phyloP scores from a whole-genome alignment of 2,113 vertebrate genomes.

The Microcebus lehilahytsara region DNA sequence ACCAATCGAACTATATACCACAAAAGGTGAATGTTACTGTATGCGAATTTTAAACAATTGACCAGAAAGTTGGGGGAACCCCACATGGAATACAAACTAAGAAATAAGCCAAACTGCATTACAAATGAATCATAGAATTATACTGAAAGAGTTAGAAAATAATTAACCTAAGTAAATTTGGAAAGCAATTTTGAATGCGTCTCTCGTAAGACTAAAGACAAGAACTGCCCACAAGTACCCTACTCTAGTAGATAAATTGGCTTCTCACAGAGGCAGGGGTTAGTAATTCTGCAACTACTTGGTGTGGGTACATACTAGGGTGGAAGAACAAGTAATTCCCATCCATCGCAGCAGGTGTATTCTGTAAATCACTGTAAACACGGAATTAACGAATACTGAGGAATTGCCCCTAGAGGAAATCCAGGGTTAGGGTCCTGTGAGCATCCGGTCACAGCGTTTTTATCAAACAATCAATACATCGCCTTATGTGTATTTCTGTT shows the following conservation, averaged over 20 bases:
- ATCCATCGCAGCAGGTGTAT: not conserved
- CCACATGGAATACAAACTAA: conserved; percentile 8
- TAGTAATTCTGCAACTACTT: not conserved
- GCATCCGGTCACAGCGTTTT: not conserved
- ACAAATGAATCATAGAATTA: not conserved
- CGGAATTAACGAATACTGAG: not conserved
- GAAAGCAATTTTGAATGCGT: not conserved
- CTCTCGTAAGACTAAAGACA: not conserved
- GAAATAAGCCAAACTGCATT: not conserved
- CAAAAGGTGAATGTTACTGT: not conserved
- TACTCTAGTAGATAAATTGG: not conserved
- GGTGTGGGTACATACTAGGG: not conserved
- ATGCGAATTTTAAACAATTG: not conserved
- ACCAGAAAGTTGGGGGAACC: not conserved
- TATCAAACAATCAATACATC: not conserved
- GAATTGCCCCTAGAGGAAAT: not conserved
- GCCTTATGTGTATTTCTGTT: not conserved
- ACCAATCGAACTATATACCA: accelerated
- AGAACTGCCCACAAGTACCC: not conserved
- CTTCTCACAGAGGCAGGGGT: not conserved
- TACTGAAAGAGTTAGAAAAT: not conserved
- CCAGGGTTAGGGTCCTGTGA: not conserved
- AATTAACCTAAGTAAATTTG: not conserved
- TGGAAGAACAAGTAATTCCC: not conserved
- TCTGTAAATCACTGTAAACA: not conserved